These are phyloP conservation scores for Enteromius viviparus DNA, from an alignment of 2,797 vertebrate genomes.

Conservation along the genomic window DNA sequence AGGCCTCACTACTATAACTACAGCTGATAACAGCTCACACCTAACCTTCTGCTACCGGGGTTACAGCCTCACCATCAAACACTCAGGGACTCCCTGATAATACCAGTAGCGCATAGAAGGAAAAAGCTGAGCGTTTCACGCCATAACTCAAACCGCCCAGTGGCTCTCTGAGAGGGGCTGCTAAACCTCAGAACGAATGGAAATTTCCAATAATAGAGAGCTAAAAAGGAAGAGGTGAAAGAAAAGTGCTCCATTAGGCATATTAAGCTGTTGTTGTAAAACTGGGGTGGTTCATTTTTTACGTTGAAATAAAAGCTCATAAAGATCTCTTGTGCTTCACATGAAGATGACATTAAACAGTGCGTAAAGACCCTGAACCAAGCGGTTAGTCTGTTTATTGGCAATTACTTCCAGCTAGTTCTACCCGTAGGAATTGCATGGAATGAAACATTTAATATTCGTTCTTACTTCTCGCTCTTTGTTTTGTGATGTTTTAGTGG, in stretches of 20 bases:
- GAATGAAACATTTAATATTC: not conserved
- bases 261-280: slow-evolving; percentile 41
- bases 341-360: slow-evolving; percentile 20
- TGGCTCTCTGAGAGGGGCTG: slow-evolving; percentile 12
- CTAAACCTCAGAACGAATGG: slow-evolving; percentile 39
- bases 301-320: slow-evolving; percentile 5
- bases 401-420: not conserved
- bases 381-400: slow-evolving; percentile 17
- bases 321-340: not conserved
- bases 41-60: slow-evolving; percentile 1
- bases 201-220: slow-evolving; percentile 58
- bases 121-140: slow-evolving; percentile 26
- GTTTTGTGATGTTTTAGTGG: slow-evolving; percentile 70
- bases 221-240: slow-evolving; percentile 3
- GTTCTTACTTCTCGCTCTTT: not conserved
- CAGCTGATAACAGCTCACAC: slow-evolving; percentile 17
- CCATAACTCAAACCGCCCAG: slow-evolving; percentile 21
- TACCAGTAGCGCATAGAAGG: slow-evolving; percentile 5
- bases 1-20: slow-evolving; percentile 28
- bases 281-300: slow-evolving; percentile 33
- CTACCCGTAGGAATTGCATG: not conserved
- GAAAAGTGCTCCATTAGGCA: slow-evolving; percentile 2
- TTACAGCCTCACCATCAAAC: slow-evolving; percentile 22
- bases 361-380: not conserved
- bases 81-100: slow-evolving; percentile 52